Base-by-base conservation (phyloP, 2,797 vertebrate species). In the Pseudochaenichthys georgianus region DNA sequence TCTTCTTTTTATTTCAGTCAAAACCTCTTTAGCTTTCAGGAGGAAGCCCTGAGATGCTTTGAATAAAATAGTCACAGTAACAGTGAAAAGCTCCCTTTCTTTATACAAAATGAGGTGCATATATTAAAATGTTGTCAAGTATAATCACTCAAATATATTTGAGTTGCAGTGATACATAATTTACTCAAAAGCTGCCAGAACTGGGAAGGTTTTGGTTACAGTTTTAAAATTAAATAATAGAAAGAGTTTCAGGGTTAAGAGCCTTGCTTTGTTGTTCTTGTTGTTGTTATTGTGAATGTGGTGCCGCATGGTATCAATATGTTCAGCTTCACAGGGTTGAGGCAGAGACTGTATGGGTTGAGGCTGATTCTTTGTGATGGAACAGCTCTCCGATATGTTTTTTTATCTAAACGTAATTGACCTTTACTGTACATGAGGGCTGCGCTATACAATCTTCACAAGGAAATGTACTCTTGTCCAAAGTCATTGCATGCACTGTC, bases 381-480 rank as follows among this genome's bases (percentile, higher is more conserved):
- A 0, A 21, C 41, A 43, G 38, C 12, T 61, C 51, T 54, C 17
- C 54, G 54, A 75, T 78, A 11, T 16, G 34, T 34, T 61, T 54
- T 63, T 80, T 51, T 65, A 75, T 72, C 51, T 46, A 12, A 66
- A 64, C 34, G 4, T 75, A 69, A 53, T 70, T 78, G 72, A 81
- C 78, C 60, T 75, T 78, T 58, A 62, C 58, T 52, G 64, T 78
- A 79, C 69, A 70, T 4, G 13, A 63, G 38, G 23, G 13, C 11
- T 17, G 3, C 11, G 43, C 9, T 75, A 71, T 71, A 64, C 60
- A 65, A 78, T 70, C 55, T 51, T 62, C 19, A 73, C 47, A 71
- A 47, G 48, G 46, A 75, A 75, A 82, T 48, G 51, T 47, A 52
- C 28, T 38, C 58, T 70, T 60, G 50, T 63, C 62, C 38, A 65